Base-by-base conservation (phyloP, 2,888 invertebrate species). In the Urechis unicinctus region DNA sequence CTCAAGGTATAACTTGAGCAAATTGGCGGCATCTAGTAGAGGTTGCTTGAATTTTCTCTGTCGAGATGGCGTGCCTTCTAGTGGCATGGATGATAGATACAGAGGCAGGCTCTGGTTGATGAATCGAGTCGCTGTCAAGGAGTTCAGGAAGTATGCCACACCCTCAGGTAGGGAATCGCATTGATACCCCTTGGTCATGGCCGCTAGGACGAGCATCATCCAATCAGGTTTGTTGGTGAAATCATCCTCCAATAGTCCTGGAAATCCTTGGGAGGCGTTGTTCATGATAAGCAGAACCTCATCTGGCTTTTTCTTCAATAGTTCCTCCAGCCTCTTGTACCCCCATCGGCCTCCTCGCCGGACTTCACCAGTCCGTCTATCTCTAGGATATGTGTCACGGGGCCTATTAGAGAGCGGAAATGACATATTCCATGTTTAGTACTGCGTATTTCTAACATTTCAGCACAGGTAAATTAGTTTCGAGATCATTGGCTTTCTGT, bases 181-280 rank as follows among this genome's bases (percentile, higher is more conserved):
- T 3, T 36, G 46, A 28, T 58, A 55, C 2, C 62, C 64, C 51
- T 54, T 62, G 25, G 60, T 56, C 17, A 66, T 42, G 1, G 59
- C 31, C 21, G 43, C 52, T 24, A 61, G 44, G 22, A 58, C 21
- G 26, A 50, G 47, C 2, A 22, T 29, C 17, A 55, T 46, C 29
- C 28, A 54, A 29, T 60, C 57, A 9, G 51, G 49, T 28, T 45
- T 52, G 42, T 52, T 52, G 13, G 25, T 21, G 17, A 55, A 21
- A 5, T 46, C 25, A 21, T 46, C 17, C 52, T 52, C 3, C n/a
- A 52, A 52, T 2, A 44, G 43, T 13, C 28, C 21, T n/a, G 43
- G 43, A 21, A 52, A 44, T 24, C 52, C 52, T 21, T 30, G 24
- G 9, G 25, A 17, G 25, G 44, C 26, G 5, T 22, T 28, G 1